Evolutionary conservation across 2,113 vertebrate species (phyloP), one percentile per base, ranked within the genome.

Genomic region (Calidris pygmaea): DNA sequence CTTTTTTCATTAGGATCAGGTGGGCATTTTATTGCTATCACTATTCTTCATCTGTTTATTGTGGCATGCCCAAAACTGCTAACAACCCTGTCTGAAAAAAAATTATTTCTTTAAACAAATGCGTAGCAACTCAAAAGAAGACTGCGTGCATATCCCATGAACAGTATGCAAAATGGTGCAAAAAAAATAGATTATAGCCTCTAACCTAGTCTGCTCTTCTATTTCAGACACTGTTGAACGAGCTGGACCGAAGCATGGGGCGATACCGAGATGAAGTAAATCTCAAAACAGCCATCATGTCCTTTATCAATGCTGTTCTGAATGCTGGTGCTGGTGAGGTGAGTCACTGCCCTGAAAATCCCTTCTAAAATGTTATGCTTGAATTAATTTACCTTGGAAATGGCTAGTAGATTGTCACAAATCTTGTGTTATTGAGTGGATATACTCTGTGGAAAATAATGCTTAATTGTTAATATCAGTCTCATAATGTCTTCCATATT

Each of bases 221-320:
- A 56, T 97, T 97, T 93, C 80, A 99, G 99, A 99, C 99, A 0
- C 95, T 99, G 93, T 96, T 99, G 96, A 99, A 99, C 3, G 99
- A 99, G 94, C 97, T 99, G 63, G 99, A 99, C 97, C 98, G 98
- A 91, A 99, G 99, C 82, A 98, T 99, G 75, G 99, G 99, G 20
- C 98, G 98, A 76, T 99, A 99, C 96, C 98, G 99, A 91, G 99
- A 99, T 34, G 99, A 99, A 97, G 99, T 99, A 85, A 99, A 99
- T 96, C 97, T 99, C 85, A 99, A 99, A 98, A 99, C 99, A 7
- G 99, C 99, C 96, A 99, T 99, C 96, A 99, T 99, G 99, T 99
- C 99, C 93, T 99, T 99, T 96, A 99, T 99, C 98, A 99, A 99
- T 2, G 99, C 99, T 7, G 98, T 99, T 93, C 98, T 99, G 78